Evolutionary conservation across 2,888 invertebrate species (phyloP).

Genomic region (Drosophila ustulata): DNA sequence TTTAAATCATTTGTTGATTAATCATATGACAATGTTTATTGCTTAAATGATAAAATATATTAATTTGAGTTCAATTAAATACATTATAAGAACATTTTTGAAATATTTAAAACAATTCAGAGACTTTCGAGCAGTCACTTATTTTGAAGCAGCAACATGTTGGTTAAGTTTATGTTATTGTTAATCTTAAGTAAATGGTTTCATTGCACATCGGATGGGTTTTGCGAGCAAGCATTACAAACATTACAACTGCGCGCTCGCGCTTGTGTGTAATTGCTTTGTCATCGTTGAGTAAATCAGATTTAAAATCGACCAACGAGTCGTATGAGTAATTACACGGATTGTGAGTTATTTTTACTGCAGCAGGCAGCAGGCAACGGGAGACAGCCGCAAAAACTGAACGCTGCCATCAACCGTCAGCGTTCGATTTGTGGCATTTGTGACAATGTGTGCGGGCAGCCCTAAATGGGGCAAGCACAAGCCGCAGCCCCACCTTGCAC

Average conservation of each 20-base stretch:
- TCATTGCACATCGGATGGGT: not conserved
- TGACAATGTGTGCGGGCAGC: constrained; percentile 41
- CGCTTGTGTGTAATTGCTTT: constrained; percentile 26
- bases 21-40: too few relatives aligned
- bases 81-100: too few relatives aligned
- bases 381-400: constrained; percentile 33
- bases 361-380: not conserved
- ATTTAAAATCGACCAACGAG: constrained; percentile 36
- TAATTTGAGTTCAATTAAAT: too few relatives aligned
- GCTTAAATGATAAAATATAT: too few relatives aligned
- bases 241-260: constrained; percentile 13
- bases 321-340: constrained; percentile 61
- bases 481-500: constrained; percentile 14
- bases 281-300: constrained; percentile 30
- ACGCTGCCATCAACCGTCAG: constrained; percentile 29
- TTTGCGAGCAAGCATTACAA: not conserved
- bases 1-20: too few relatives aligned
- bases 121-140: too few relatives aligned
- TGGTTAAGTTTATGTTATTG: not conserved
- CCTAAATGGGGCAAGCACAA: constrained; percentile 16
- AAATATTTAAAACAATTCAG: too few relatives aligned
- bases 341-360: constrained; percentile 42
- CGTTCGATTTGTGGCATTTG: constrained; percentile 68
- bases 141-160: too few relatives aligned
- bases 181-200: not conserved